Percentiles rank a stretch among this genome's conserved stretches.
Conservation (phyloP, 23 tunicate species). For the Corella eumyota region DNA sequence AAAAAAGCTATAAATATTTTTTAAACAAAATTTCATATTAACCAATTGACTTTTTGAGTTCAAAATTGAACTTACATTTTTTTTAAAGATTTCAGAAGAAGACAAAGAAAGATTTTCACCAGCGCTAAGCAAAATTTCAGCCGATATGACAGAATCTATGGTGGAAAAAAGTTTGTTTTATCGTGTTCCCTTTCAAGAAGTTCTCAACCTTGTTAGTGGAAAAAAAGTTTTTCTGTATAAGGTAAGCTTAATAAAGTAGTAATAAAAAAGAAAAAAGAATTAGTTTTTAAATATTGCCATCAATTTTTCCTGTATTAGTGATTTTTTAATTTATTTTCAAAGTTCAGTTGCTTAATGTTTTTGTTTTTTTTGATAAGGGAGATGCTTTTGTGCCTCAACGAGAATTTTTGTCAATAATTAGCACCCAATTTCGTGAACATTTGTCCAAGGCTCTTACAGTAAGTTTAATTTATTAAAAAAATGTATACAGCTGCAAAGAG, state of each 20-base stretch:
- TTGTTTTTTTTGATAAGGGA: no score
- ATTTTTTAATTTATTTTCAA: no score
- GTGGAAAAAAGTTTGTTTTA: slow-evolving; percentile 48
- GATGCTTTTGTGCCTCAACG: slow-evolving; percentile 83
- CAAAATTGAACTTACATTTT: not conserved
- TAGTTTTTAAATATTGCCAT: no score
- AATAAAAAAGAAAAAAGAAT: no score
- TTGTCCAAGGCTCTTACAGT: slow-evolving; percentile 69
- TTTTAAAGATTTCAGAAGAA: slow-evolving; percentile 48
- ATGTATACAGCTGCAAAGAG: no score
- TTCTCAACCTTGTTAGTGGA: slow-evolving; percentile 56
- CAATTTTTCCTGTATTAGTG: no score
- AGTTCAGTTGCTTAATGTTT: no score
- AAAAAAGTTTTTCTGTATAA: slow-evolving; percentile 55
- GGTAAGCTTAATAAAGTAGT: slow-evolving; percentile 1
- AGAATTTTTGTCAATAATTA: slow-evolving; percentile 69
- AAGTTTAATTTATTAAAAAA: slow-evolving; percentile 1
- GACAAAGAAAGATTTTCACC: slow-evolving; percentile 34
- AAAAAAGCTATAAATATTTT: not conserved
- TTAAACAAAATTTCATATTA: not conserved
- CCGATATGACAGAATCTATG: slow-evolving; percentile 31
- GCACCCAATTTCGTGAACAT: slow-evolving; percentile 70
- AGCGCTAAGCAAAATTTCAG: slow-evolving; percentile 22
- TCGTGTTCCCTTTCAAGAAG: slow-evolving; percentile 82
- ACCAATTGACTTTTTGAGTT: not conserved